Percentiles rank a stretch among this genome's conserved stretches.
phyloP scores from a whole-genome alignment of 2,113 vertebrate species.

The Ophiodon elongatus region DNA sequence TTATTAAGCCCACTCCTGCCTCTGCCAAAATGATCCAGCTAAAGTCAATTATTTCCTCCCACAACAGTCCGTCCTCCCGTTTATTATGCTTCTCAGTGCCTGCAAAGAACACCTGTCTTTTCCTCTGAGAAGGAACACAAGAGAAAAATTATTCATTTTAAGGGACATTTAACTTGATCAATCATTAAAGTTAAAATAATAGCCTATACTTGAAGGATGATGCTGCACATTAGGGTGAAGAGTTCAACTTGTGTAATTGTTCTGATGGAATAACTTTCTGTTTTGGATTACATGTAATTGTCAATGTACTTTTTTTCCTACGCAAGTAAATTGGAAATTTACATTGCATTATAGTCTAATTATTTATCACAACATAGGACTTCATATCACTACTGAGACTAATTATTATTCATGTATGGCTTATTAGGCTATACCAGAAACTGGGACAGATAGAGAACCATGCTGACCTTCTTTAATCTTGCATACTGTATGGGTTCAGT shows the following conservation, averaged over 20 bases:
- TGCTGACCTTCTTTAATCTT: conserved; percentile 20
- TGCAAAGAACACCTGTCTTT: conserved; percentile 5
- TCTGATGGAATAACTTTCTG: neutral
- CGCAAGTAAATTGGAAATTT: neutral
- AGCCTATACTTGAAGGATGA: neutral
- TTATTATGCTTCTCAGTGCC: conserved; percentile 5
- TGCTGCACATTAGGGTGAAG: neutral
- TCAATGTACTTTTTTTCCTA: neutral
- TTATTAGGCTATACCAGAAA: neutral
- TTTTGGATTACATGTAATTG: neutral
- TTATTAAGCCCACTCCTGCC: conserved; percentile 2
- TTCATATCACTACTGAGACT: neutral
- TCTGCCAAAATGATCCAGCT: conserved; percentile 27
- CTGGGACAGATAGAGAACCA: neutral
- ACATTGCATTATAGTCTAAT: neutral
- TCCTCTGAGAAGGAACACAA: neutral
- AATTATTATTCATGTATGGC: neutral
- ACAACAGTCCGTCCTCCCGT: neutral
- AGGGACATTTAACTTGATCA: neutral
- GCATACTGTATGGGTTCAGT: neutral
- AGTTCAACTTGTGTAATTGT: neutral
- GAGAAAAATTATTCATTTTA: neutral
- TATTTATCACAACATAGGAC: neutral
- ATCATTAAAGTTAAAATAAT: neutral
- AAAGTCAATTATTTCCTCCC: conserved; percentile 25